A percentile compares a stretch with the other conserved stretches of the same genome.
Conservation (phyloP, 2,113 vertebrate genomes). For the Stegostoma tigrinum region DNA sequence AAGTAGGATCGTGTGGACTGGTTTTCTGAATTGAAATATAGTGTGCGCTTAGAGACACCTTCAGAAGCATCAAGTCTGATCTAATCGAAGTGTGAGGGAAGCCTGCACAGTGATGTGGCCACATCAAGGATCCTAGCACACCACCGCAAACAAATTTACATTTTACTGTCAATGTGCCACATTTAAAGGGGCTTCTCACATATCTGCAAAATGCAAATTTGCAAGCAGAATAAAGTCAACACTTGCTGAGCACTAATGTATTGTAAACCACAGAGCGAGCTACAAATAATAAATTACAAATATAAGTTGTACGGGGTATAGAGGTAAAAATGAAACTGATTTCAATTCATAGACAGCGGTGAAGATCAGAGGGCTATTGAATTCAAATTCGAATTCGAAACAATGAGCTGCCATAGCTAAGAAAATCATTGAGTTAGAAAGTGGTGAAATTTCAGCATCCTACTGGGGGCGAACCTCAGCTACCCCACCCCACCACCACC, state of each 20-base stretch:
- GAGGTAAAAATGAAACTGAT: not conserved
- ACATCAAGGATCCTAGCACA: not conserved
- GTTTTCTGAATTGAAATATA: not conserved
- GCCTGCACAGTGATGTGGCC: not conserved
- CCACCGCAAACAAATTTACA: not conserved
- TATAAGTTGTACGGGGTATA: not conserved
- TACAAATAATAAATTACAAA: not conserved
- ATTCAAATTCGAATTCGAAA: not conserved
- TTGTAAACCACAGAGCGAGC: not conserved
- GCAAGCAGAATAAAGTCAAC: not conserved
- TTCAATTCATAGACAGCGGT: not conserved
- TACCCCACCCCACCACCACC: not conserved
- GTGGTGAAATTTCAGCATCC: not conserved
- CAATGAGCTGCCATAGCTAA: not conserved
- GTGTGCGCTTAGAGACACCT: not conserved
- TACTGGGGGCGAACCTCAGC: not conserved
- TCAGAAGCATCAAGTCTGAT: not conserved
- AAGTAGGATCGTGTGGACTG: not conserved
- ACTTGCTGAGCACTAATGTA: not conserved
- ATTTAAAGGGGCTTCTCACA: not conserved
- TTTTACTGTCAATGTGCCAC: not conserved
- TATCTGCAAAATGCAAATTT: not conserved
- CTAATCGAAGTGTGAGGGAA: not conserved
- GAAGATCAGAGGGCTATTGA: not conserved
- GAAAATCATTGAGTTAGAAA: not conserved